A percentile compares a stretch with the other conserved stretches of the same genome.
Conservation (phyloP, 1,140 invertebrate species). For the Drosophila ohnishii region DNA sequence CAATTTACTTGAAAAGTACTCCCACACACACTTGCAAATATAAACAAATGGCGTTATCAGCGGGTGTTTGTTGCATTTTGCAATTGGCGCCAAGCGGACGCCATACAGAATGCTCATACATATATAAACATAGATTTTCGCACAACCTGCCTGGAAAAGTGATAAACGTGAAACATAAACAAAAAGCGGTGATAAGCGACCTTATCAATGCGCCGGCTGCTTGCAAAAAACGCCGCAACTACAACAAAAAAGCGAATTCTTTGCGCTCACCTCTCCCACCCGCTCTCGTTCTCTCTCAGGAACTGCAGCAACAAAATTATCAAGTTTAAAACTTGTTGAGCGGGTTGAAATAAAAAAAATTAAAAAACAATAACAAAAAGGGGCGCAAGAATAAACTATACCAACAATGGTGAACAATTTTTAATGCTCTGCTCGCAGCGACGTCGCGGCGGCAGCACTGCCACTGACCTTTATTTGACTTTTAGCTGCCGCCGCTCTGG, state of each 20-base stretch:
- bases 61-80: constrained; percentile 31
- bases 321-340: constrained; percentile 72
- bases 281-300: constrained; percentile 2
- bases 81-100: constrained; percentile 55
- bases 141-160: constrained; percentile 56
- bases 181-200: constrained; percentile 65
- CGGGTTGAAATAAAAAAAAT: constrained; percentile 54
- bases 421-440: constrained; percentile 58
- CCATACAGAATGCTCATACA: constrained; percentile 10
- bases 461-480: constrained; percentile 80
- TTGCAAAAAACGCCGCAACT: constrained; percentile 18
- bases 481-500: constrained; percentile 67
- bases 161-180: constrained; percentile 75
- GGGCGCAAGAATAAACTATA: constrained; percentile 60
- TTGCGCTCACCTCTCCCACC: constrained; percentile 19
- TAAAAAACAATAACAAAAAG: constrained; percentile 29
- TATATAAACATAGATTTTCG: constrained; percentile 46
- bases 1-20: constrained; percentile 7
- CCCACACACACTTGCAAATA: constrained; percentile 6
- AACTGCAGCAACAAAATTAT: constrained; percentile 59
- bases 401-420: constrained; percentile 73
- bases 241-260: constrained; percentile 34
- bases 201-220: constrained; percentile 70
- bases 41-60: constrained; percentile 65
- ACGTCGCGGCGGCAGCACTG: constrained; percentile 51